phyloP scores from a whole-genome alignment of 2,113 vertebrate species.

The Egretta garzetta region DNA sequence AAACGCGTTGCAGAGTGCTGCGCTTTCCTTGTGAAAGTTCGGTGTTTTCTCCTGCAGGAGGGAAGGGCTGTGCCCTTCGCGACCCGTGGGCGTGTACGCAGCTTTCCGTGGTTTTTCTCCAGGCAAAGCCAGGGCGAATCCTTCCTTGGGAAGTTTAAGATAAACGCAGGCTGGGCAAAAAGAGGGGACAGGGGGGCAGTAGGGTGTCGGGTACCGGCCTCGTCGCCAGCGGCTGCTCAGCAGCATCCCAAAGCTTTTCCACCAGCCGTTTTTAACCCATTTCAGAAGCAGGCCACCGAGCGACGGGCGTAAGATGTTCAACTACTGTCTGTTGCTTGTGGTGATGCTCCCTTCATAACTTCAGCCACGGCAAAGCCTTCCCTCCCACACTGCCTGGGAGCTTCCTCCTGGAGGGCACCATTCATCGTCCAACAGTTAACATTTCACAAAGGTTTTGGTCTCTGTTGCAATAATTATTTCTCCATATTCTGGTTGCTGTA shows the following conservation, averaged over 20 bases:
- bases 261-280: background rate
- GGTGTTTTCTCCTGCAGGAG: too few relatives aligned
- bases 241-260: background rate
- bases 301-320: accelerated
- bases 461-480: background rate
- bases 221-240: background rate
- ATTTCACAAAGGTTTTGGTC: background rate
- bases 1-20: accelerated
- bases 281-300: background rate
- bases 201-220: too few relatives aligned
- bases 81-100: accelerated
- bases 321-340: accelerated
- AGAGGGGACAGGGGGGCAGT: too few relatives aligned
- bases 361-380: background rate
- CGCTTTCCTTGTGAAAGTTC: background rate
- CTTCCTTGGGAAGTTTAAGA: background rate
- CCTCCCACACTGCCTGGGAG: too few relatives aligned
- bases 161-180: background rate
- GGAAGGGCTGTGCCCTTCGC: accelerated
- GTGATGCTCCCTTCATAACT: too few relatives aligned
- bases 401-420: background rate
- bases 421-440: accelerated
- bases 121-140: accelerated
- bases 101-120: accelerated
- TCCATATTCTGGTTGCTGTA: background rate